These are phyloP conservation scores for Anniella stebbinsi DNA, from an alignment of 2,797 vertebrate species.

Conservation along the genomic window DNA sequence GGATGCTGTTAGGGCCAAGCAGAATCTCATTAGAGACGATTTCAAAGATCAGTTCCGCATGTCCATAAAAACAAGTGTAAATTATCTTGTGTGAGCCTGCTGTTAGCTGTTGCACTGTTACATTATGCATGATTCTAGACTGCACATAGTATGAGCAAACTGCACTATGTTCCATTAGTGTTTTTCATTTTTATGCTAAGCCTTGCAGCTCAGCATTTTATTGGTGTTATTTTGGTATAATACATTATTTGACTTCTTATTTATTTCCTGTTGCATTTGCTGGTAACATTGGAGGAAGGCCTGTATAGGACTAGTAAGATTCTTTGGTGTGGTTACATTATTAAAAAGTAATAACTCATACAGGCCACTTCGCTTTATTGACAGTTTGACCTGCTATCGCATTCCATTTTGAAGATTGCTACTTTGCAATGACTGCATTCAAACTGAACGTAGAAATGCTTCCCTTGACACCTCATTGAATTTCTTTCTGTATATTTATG, in stretches of 20 bases:
- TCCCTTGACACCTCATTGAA: conserved; percentile 45
- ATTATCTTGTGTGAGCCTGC: conserved; percentile 84
- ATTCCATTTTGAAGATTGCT: conserved; percentile 44
- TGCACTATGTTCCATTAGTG: conserved; percentile 54
- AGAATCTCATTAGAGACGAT: conserved; percentile 85
- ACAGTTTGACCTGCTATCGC: conserved; percentile 43
- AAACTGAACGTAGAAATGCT: conserved; percentile 37
- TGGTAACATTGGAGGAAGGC: conserved; percentile 50
- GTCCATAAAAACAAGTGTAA: conserved; percentile 86
- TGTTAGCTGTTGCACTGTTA: conserved; percentile 81
- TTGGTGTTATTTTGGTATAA: conserved; percentile 67
- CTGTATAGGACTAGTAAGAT: conserved; percentile 56
- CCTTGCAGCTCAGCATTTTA: conserved; percentile 71
- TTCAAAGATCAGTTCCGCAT: conserved; percentile 84
- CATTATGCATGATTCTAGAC: conserved; percentile 83
- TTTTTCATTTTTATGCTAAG: conserved; percentile 69
- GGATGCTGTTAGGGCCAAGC: conserved; percentile 83
- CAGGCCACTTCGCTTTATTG: not conserved
- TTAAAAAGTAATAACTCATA: conserved; percentile 15
- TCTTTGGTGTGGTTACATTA: conserved; percentile 51
- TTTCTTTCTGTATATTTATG: conserved; percentile 38
- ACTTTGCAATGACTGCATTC: conserved; percentile 16
- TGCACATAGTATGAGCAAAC: conserved; percentile 68
- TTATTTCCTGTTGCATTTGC: conserved; percentile 61
- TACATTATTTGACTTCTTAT: conserved; percentile 66